Conservation (phyloP, 2,113 vertebrate species). For the Salvelinus sp. region DNA sequence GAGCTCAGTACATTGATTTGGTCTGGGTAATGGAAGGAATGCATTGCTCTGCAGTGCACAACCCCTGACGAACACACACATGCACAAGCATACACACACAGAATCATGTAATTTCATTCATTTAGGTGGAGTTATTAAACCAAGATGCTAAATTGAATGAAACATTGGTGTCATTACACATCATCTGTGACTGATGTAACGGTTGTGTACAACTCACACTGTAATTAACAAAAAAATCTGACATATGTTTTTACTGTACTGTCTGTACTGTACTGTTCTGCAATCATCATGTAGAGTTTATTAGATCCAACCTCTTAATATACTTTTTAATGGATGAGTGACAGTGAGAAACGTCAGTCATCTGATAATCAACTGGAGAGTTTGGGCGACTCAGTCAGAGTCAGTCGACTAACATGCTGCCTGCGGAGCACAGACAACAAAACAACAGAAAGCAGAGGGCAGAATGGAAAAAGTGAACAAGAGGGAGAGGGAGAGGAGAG, state of each 20-base stretch:
- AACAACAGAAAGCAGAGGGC: slow-evolving; percentile 1
- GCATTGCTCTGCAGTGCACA: slow-evolving; percentile 24
- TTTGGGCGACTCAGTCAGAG: too few species aligned
- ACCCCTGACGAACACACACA: slow-evolving; percentile 49
- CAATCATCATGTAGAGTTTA: too few species aligned
- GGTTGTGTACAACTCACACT: too few species aligned
- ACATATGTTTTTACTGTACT: too few species aligned
- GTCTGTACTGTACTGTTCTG: too few species aligned
- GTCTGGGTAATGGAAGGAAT: slow-evolving; percentile 79
- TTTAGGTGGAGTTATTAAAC: not conserved
- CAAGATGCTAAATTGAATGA: too few species aligned
- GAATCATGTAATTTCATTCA: not conserved
- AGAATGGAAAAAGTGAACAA: slow-evolving; percentile 56
- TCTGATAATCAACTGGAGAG: not conserved
- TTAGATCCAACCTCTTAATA: not conserved
- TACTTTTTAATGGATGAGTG: not conserved
- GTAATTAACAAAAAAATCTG: too few species aligned
- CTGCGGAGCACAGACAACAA: too few species aligned
- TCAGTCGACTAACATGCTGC: too few species aligned
- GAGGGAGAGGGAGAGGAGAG: not conserved
- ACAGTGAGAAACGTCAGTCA: not conserved
- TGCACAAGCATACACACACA: slow-evolving; percentile 5
- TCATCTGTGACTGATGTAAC: too few species aligned
- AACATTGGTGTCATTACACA: too few species aligned
- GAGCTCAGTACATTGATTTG: slow-evolving; percentile 55